These are phyloP conservation scores for Papilio helenus DNA, from an alignment of 1,140 invertebrate species.

Conservation along the genomic window DNA sequence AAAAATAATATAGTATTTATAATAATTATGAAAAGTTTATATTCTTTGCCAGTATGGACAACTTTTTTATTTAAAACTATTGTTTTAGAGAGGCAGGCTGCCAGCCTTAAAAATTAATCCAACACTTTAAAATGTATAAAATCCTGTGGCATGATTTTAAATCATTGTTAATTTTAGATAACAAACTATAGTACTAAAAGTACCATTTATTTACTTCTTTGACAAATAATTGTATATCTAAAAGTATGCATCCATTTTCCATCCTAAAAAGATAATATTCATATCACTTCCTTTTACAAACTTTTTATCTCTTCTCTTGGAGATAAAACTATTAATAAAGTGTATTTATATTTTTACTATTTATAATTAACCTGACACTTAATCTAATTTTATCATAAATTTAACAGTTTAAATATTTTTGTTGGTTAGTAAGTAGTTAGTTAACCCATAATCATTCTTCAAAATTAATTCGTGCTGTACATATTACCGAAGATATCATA, in stretches of 20 bases:
- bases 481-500: background rate
- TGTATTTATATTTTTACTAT: background rate
- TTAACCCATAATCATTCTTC: background rate
- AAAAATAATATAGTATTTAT: too few species aligned
- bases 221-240: background rate
- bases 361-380: background rate
- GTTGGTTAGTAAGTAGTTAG: background rate
- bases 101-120: too few species aligned
- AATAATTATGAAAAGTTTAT: too few species aligned
- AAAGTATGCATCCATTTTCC: background rate
- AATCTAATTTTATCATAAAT: background rate
- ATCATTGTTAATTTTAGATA: too few species aligned
- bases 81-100: too few species aligned
- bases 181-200: too few species aligned
- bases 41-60: too few species aligned
- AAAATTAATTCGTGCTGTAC: background rate
- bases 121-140: too few species aligned
- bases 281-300: slow-evolving; percentile 28
- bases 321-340: background rate
- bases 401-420: background rate
- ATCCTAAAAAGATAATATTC: slow-evolving; percentile 22
- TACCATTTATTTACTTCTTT: too few species aligned
- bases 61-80: too few species aligned
- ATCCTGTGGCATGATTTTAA: too few species aligned
- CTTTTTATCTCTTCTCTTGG: slow-evolving; percentile 25